Evolutionary conservation across 2,113 vertebrate genomes (phyloP), one percentile per base, ranked within the genome.

Genomic region (Aramus guarauna): DNA sequence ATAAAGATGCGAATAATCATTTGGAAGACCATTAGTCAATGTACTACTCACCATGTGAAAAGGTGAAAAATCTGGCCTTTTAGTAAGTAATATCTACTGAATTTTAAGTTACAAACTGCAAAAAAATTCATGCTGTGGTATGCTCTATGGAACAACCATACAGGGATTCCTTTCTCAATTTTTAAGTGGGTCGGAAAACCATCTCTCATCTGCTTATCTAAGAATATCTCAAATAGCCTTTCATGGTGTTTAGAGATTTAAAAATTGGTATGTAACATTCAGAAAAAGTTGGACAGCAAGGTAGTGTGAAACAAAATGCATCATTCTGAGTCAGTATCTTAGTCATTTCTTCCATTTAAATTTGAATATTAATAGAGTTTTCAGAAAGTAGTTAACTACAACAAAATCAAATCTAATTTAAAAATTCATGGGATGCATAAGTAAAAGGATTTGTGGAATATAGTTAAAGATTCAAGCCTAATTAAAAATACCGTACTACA

Each of bases 341-440:
- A 32, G 59, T 77, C 12, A 55, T 66, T 78, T 82, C 56, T 52
- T 72, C 52, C 84, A 78, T 74, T 85, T 80, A 67, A 89, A 81
- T 91, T 59, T 92, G 32, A 84, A 89, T 91, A 89, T 92, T 91
- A 91, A 95, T 96, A 86, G 18, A 30, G 78, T 96, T 96, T 98
- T 90, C 90, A 66, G 78, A 92, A 60, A 48, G 85, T 79, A 78
- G 73, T 84, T 96, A 87, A 81, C 77, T 39, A 74, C 74, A 97
- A 97, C 30, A 96, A 94, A 91, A 95, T 88, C 78, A 94, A 95
- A 96, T 87, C 34, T 89, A 91, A 97, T 97, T 97, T 95, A 97
- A 98, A 95, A 95, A 93, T 69, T 90, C 47, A 92, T 82, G n/a
- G 56, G 5, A 69, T 94, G 60, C 39, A 50, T 78, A 94, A 96